Base-by-base conservation (phyloP, 2,113 vertebrate genomes). In the Bubo scandiacus region DNA sequence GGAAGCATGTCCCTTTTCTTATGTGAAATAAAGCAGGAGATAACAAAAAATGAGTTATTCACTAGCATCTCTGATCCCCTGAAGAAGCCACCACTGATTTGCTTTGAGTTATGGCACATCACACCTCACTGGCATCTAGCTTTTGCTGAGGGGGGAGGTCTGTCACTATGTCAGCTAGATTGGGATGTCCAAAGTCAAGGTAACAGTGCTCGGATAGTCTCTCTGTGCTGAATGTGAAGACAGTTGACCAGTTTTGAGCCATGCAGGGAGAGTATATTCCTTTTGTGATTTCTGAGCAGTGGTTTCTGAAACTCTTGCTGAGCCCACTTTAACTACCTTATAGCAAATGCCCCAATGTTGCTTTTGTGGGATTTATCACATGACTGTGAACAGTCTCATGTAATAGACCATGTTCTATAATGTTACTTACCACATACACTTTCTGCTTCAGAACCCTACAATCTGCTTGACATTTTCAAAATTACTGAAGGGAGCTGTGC, bases 401-500 rank as follows among this genome's bases (percentile, higher is more conserved):
- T 47, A 71, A 38, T 23, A 87, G 54, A 83, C 15, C 25, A 82
- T 68, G 34, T 30, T 88, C 40, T 61, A 2, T 47, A 32, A 21
- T 32, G 34, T 49, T 79, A 32, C 32, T 23, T 61, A 47, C 34
- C 45, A 49, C 5, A 1, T 18, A 36, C 38, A 26, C 36, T 85
- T 85, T 68, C 58, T 90, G 30, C 43, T 80, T 93, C 45, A 77
- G 58, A 71, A 80, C 20, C 49, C 86, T 75, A 43, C 12, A 62
- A 61, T 88, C 79, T 88, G 49, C n/a, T 83, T 83, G 68, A 86
- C 15, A 23, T 86, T 93, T 96, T 81, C 67, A 80, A 83, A 78
- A 83, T 78, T 66, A 75, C 52, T 1, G 0, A 88, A 75, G 30
- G 66, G 27, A 92, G 10, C 51, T 70, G 36, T 58, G 25, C 32